Base-by-base conservation (phyloP, 2,888 invertebrate species). In the Meiosimyza platycephala region DNA sequence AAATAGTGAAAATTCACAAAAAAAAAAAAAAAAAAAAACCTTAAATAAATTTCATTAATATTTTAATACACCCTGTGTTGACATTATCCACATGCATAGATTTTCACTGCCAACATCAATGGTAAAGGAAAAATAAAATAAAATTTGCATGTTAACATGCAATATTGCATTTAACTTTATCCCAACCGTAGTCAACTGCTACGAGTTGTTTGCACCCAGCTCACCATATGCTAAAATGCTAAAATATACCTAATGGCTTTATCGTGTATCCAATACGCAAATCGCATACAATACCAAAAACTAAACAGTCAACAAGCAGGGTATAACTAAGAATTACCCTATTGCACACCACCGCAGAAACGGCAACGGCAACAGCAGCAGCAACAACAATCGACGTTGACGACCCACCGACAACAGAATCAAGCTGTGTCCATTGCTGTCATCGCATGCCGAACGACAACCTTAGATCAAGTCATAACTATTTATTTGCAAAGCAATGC, bases 211-310 rank as follows among this genome's bases (percentile, higher is more conserved):
- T 40, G 40, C 40, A 40, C 9, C 40, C 54, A 18, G 57, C 57
- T 57, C 50, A 40, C 40, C 40, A 62, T 63, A 63, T 55, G 54
- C 22, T 54, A 63, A 69, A 70, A 70, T 62, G 40, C 40, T 40
- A 40, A 40, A 40, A 55, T 52, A 55, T 55, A 18, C 59, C 72
- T 72, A 72, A 72, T 72, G 66, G 72, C 72, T 60, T 72, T 65
- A 72, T 60, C 66, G 60, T 72, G 72, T 72, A 33, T 59, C 48
- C 18, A 60, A 66, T 60, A 66, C 59, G 55, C n/a, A 16, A 65
- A 64, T 64, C 52, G 71, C 50, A 60, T 60, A 59, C 67, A 55
- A 18, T 7, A 16, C 16, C 40, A 70, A n/a, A 22, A 52, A 15
- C 18, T 28, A 54, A 28, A 16, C 52, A 52, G 28, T 28, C n/a